Conservation (phyloP, 2,888 invertebrate species). For the Cosmopolites sordidus region DNA sequence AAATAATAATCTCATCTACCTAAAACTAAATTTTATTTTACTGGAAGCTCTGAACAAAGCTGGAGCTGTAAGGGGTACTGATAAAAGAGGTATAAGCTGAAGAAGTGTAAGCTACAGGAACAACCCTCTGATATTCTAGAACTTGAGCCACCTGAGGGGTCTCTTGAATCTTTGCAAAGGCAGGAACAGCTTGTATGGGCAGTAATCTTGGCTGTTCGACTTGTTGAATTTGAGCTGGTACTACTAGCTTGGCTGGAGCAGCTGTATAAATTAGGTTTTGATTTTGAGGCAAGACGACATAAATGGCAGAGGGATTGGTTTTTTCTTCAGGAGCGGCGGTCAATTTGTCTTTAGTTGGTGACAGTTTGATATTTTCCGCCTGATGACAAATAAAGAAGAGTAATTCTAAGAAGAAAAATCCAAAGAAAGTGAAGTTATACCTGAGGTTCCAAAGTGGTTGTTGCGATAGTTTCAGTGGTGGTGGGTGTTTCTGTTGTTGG, state of each 20-base stretch:
- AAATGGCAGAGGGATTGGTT: slow-evolving; percentile 24
- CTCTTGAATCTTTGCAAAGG: slow-evolving; percentile 25
- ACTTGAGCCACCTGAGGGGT: slow-evolving; percentile 13
- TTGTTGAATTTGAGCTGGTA: slow-evolving; percentile 16
- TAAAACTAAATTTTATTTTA: too few relatives aligned
- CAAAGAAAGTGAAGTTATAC: slow-evolving; percentile 6
- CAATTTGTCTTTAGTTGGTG: slow-evolving; percentile 27
- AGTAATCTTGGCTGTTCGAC: slow-evolving; percentile 24
- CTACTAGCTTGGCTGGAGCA: slow-evolving; percentile 21
- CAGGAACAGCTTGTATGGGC: slow-evolving; percentile 33
- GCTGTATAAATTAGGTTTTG: slow-evolving; percentile 38
- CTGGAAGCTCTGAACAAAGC: slow-evolving; percentile 38
- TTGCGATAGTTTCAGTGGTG: slow-evolving; percentile 31
- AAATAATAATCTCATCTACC: not conserved
- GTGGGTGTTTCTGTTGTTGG: slow-evolving; percentile 32
- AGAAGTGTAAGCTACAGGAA: slow-evolving; percentile 17
- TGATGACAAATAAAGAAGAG: slow-evolving; percentile 14
- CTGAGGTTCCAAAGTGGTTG: slow-evolving; percentile 35
- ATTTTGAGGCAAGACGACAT: slow-evolving; percentile 38
- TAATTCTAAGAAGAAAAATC: not conserved
- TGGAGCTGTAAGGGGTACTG: slow-evolving; percentile 37
- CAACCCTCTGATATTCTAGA: slow-evolving; percentile 11
- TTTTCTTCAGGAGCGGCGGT: slow-evolving; percentile 19
- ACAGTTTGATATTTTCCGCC: slow-evolving; percentile 34
- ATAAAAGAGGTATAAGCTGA: slow-evolving; percentile 31